Evolutionary conservation across 2,888 invertebrate genomes (phyloP), one percentile per base, ranked within the genome.

Genomic region (Tanypteryx hageni): DNA sequence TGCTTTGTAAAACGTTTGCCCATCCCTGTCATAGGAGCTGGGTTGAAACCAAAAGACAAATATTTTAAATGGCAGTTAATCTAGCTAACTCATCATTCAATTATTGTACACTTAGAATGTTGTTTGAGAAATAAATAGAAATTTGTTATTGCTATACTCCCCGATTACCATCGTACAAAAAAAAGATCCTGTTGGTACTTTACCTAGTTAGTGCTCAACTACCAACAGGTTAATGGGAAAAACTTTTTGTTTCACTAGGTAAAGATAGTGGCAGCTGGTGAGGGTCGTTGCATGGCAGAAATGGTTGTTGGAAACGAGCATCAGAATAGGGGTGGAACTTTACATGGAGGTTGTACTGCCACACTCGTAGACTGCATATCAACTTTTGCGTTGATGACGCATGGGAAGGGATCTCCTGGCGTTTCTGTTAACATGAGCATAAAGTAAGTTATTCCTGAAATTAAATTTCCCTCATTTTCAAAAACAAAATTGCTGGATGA

Each of bases 321-420:
- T 94, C 95, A 97, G 2, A 99, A 99, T 95, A 95, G 96, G 18
- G 94, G 96, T 61, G 98, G 98, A 0, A 96, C 97, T 0, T 95
- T 99, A 8, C 99, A 99, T 94, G 99, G 99, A 3, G 99, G 98
- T 10, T 97, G 98, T 94, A 97, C 97, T 7, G 97, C 98, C 5
- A 97, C 98, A 0, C 94, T 99, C 14, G 96, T 98, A 0, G 98
- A 98, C 94, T 95, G 96, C 92, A 95, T 98, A 44, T 98, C 98
- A 0, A 97, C 98, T 0, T 97, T 97, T 94, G 98, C 98, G 0
- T 95, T 99, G 0, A 96, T 97, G 94, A 96, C 97, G 0, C 96
- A 96, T 94, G 95, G 95, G 92, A 95, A 96, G 7, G 95, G 96
- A 86, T 94, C 94, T 7, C 96, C 97, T 92, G 98, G 98, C 31